A percentile compares a stretch with the other conserved stretches of the same genome.
Evolutionary conservation across 2,113 vertebrate species (phyloP).

Genomic region (Struthio camelus): DNA sequence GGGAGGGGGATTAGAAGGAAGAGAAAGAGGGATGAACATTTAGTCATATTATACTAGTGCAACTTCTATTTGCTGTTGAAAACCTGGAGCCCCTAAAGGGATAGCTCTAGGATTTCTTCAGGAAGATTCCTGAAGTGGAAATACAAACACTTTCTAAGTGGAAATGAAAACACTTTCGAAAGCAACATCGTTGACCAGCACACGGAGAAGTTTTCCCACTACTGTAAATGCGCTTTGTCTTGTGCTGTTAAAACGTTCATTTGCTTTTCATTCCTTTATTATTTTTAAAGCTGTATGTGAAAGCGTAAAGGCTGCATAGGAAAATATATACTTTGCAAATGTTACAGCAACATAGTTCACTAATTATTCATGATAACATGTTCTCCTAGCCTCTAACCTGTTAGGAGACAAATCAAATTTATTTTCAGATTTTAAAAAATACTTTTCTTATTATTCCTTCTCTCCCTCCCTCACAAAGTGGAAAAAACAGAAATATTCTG

Average conservation of each 20-base stretch:
- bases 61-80: background rate
- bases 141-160: background rate
- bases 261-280: slow-evolving; percentile 6
- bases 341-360: background rate
- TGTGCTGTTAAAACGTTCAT: background rate
- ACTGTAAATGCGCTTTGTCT: background rate
- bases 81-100: background rate
- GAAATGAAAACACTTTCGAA: slow-evolving; percentile 46
- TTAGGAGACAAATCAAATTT: background rate
- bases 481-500: background rate
- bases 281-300: background rate
- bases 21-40: background rate
- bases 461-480: background rate
- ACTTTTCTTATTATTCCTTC: background rate
- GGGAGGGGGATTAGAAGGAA: background rate
- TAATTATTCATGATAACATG: background rate
- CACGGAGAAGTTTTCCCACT: slow-evolving; percentile 1
- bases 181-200: background rate
- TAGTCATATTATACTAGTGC: background rate
- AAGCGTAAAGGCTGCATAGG: background rate
- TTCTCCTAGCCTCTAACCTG: background rate
- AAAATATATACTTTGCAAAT: background rate
- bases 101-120: background rate
- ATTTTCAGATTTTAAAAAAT: background rate
- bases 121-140: slow-evolving; percentile 32